Evolutionary conservation across 2,113 vertebrate species (phyloP), one percentile per base, ranked within the genome.

Genomic region (Vombatus ursinus): DNA sequence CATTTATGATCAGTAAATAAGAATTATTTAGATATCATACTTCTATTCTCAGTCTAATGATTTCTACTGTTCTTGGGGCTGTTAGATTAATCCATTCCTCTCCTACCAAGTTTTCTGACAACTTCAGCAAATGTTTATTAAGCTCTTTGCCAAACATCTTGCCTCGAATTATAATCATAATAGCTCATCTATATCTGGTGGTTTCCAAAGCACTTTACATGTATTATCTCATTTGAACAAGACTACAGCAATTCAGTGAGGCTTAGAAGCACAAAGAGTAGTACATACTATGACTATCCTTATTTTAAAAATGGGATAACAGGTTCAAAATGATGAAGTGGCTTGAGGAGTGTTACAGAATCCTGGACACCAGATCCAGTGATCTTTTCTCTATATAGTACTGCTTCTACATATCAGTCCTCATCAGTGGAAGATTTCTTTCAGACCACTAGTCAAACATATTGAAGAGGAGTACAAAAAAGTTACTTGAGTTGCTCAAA

Each of bases 81-180:
- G 94, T 93, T 94, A 8, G 50, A 44, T 95, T 94, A 93, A 92
- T 44, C 19, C 7, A 49, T 28, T 89, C 54, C 84, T 26, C 24
- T 12, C 16, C n/a, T 91, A 57, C 52, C 53, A 90, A 84, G 94
- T 90, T 94, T 95, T 16, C 47, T 90, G 19, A 90, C 37, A 90
- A 68, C 31, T 68, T 68, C 61, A 68, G n/a, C 61, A 68, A 68
- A n/a, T 68, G 37, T n/a, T n/a, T 68, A 19, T 68, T 68, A n/a
- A 68, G 0, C 31, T 68, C 3, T 68, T 68, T 68, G 37, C 61
- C 14, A 68, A 68, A 37, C 11, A 68, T n/a, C 61, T 68, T 68
- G 31, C 61, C 37, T 68, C 31, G 12, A 37, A n/a, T 77, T n/a
- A 77, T 77, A 19, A 77, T n/a, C 61, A 77, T 7, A n/a, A 77